Evolutionary conservation across 2,888 invertebrate genomes (phyloP), one percentile per base, ranked within the genome.

Genomic region (Meta bourneti): DNA sequence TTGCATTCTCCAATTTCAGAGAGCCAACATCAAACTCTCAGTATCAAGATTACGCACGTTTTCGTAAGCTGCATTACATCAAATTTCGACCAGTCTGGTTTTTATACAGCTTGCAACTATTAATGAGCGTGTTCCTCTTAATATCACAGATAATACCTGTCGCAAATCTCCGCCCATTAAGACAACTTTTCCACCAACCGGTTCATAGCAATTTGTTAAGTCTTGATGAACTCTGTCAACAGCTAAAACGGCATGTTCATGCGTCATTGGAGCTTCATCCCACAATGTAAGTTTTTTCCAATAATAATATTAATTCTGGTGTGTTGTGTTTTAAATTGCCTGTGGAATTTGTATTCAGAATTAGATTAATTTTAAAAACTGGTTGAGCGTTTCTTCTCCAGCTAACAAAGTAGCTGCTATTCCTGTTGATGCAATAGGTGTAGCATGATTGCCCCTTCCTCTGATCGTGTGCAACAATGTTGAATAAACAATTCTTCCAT

Each of bases 401-500:
- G 94, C 93, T 19, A 93, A 94, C 7, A 94, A 94, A 13, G 94
- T 81, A 6, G 93, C 81, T 69, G 93, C n/a, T n/a, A n/a, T n/a
- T n/a, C n/a, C n/a, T n/a, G n/a, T n/a, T n/a, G n/a, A n/a, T n/a
- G n/a, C n/a, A n/a, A n/a, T n/a, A n/a, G n/a, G n/a, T n/a, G n/a
- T 71, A 0, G 92, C 93, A 11, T 87, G 84, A 8, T 90, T 78
- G 13, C 93, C 85, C 49, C 89, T 79, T 6, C 91, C 84, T 13
- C 93, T 20, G 48, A 94, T 72, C 19, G 92, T 70, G 74, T 90
- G 89, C 69, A 93, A 72, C 1, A 88, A 93, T 94, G 86, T 94
- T 13, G 54, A 74, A 8, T 74, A 94, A 0, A 95, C 89, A 90
- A 93, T 95, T 95, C 93, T 95, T 95, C 2, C 95, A 95, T 34